Base-by-base conservation (phyloP, 2,797 vertebrate species). In the Arctocebus calabarensis region DNA sequence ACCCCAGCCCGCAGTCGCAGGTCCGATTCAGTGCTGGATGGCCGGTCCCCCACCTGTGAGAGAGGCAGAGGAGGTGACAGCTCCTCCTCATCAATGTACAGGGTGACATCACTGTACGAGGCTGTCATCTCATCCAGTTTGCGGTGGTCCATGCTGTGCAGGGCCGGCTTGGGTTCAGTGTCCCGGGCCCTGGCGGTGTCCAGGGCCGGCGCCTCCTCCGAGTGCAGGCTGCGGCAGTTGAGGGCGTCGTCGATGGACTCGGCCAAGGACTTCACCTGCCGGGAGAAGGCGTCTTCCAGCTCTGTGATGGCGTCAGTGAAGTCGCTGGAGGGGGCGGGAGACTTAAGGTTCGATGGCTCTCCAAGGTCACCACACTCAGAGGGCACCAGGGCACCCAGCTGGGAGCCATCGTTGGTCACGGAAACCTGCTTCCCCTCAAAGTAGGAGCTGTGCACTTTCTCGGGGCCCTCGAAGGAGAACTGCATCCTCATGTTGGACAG, bases 401-500 rank as follows among this genome's bases (percentile, higher is more conserved):
- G 99, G 66, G 99, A 97, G 94, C 99, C 98, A 0, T 99, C 99
- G 0, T 99, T 99, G 0, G 99, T 99, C 97, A 99, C 98, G 0
- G 99, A 99, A 70, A 99, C 98, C 96, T 99, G 99, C 95, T 99
- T 99, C 85, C 99, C 99, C 97, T 99, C 99, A 0, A 99, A 99
- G 98, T 99, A 99, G 86, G 99, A 99, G 98, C 99, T 99, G 97
- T 99, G 99, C 98, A 99, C 98, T 99, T 99, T 99, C 98, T 99
- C 99, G 97, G 99, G 99, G 95, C 99, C 99, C 99, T 99, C 99
- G 97, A 99, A 99, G 90, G 99, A 99, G 99, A 99, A 99, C 99
- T 99, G 99, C 99, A 99, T 99, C 98, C 99, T 99, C 99, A 99
- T 99, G 98, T 99, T 99, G 99, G 99, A 99, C 93, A 99, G 98